These are phyloP conservation scores for Miltochrista miniata DNA, from an alignment of 2,888 invertebrate species.

Conservation along the genomic window DNA sequence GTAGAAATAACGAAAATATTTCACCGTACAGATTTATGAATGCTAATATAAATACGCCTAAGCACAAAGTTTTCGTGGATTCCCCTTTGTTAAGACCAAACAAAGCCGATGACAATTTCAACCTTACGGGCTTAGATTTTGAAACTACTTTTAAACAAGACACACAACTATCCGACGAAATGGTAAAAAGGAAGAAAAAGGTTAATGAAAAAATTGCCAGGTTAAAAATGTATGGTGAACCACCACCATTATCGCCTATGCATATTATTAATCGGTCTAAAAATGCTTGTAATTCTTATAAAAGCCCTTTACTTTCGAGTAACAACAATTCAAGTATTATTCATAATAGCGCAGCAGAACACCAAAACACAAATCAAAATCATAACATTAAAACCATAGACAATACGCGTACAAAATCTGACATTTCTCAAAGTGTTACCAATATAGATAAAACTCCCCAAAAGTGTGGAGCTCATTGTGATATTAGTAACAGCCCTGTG, in stretches of 20 bases:
- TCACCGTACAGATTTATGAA: slow-evolving; percentile 64
- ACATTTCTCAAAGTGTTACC: slow-evolving; percentile 43
- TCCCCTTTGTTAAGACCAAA: slow-evolving; percentile 49
- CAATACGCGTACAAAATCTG: slow-evolving; percentile 10
- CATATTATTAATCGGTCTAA: slow-evolving; percentile 64
- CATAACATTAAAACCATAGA: not conserved
- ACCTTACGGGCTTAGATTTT: slow-evolving; percentile 71
- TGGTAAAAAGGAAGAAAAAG: slow-evolving; percentile 54
- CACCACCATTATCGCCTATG: slow-evolving; percentile 81
- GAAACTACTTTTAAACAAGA: slow-evolving; percentile 72
- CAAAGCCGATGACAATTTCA: slow-evolving; percentile 50
- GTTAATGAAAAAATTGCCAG: slow-evolving; percentile 73
- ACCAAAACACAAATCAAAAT: slow-evolving; percentile 3
- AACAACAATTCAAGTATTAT: slow-evolving; percentile 23
- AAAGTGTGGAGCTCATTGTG: slow-evolving; percentile 22
- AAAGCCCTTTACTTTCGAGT: slow-evolving; percentile 57
- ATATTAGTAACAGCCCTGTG: slow-evolving; percentile 48
- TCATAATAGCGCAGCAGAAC: not conserved
- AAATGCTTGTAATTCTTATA: slow-evolving; percentile 64
- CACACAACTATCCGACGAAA: slow-evolving; percentile 54
- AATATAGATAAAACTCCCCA: slow-evolving; percentile 32
- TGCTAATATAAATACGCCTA: slow-evolving; percentile 53
- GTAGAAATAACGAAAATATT: slow-evolving; percentile 54
- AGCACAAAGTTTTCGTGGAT: slow-evolving; percentile 60
- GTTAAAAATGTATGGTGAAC: slow-evolving; percentile 80